Conservation (phyloP, 2,113 vertebrate genomes). For the Peromyscus maniculatus region DNA sequence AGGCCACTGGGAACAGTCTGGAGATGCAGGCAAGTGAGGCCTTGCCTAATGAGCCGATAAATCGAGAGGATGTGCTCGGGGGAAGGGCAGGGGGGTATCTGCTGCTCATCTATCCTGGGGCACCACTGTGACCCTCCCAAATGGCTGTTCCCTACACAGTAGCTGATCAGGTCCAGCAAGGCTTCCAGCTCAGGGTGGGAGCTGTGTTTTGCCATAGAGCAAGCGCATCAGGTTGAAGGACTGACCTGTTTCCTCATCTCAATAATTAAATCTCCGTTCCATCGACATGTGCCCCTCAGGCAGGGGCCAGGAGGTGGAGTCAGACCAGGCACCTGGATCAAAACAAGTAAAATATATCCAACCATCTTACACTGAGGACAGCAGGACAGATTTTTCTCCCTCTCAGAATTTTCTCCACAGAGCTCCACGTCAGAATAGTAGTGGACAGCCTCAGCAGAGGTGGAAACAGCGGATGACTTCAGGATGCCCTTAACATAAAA, state of each 20-base stretch:
- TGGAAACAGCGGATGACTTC: not conserved
- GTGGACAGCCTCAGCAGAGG: not conserved
- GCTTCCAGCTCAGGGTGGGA: slow-evolving; percentile 63
- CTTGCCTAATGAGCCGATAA: slow-evolving; percentile 72
- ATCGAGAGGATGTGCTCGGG: slow-evolving; percentile 49
- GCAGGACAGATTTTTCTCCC: not conserved
- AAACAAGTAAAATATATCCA: slow-evolving; percentile 2
- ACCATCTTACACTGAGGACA: not conserved
- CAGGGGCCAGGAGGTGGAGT: not conserved
- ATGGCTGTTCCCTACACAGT: slow-evolving; percentile 37
- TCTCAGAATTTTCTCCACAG: not conserved
- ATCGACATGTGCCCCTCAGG: not conserved
- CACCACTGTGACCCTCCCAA: slow-evolving; percentile 52
- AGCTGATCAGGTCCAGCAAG: slow-evolving; percentile 63
- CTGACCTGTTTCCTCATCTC: not conserved
- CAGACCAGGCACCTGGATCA: not conserved
- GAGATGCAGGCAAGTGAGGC: slow-evolving; percentile 52
- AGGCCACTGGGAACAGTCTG: not conserved
- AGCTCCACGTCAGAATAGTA: not conserved
- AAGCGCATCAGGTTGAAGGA: slow-evolving; percentile 66
- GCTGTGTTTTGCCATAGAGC: slow-evolving; percentile 60
- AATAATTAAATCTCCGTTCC: not conserved
- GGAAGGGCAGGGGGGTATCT: slow-evolving; percentile 63
- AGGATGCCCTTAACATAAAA: not conserved
- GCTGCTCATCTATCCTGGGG: slow-evolving; percentile 68